These are phyloP conservation scores for Jordanella pulchra DNA, from an alignment of 2,797 vertebrate species.

Conservation along the genomic window DNA sequence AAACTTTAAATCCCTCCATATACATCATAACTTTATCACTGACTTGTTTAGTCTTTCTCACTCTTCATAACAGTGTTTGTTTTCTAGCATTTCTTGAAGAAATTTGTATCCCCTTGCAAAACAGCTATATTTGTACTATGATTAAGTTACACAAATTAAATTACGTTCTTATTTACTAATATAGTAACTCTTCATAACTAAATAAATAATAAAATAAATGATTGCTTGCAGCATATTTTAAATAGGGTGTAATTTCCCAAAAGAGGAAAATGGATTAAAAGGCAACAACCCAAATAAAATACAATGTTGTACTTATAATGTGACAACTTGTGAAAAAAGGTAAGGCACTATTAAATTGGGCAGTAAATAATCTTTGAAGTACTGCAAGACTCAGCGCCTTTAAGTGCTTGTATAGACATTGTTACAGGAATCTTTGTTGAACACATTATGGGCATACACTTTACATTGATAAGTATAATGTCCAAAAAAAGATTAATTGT, in stretches of 20 bases:
- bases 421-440: neutral
- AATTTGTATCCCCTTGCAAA: neutral
- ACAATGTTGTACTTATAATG: too few species aligned
- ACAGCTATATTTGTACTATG: neutral
- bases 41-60: neutral
- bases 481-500: slow-evolving; percentile 6
- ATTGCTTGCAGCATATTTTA: neutral
- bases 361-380: too few species aligned
- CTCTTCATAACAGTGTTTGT: neutral
- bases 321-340: too few species aligned
- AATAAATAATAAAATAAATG: too few species aligned
- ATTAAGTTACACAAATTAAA: too few species aligned
- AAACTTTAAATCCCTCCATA: too few species aligned
- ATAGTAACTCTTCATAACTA: neutral
- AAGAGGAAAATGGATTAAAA: too few species aligned
- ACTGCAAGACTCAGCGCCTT: neutral
- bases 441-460: neutral
- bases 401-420: neutral
- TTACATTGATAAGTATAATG: neutral
- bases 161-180: neutral
- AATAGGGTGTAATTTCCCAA: too few species aligned
- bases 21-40: neutral
- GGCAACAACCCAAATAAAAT: too few species aligned
- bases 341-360: too few species aligned
- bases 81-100: neutral